These are phyloP conservation scores for Clarias laeviceps DNA, from an alignment of 2,797 vertebrate genomes.

Conservation along the genomic window DNA sequence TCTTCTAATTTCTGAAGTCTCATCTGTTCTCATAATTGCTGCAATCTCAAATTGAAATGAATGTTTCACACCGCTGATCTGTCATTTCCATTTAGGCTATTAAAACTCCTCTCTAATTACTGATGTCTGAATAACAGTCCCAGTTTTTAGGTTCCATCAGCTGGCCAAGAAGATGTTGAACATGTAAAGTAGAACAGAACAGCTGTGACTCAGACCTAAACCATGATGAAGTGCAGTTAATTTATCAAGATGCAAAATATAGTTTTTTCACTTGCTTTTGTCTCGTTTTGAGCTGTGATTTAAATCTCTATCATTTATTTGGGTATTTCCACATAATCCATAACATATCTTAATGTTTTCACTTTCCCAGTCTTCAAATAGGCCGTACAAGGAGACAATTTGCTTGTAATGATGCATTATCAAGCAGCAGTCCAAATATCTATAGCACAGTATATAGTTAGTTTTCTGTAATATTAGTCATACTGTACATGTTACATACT, in stretches of 20 bases:
- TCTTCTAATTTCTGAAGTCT: constrained; percentile 55
- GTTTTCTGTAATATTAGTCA: background rate
- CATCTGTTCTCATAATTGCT: constrained; percentile 53
- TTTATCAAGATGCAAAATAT: background rate
- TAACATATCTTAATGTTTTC: background rate
- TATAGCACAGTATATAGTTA: background rate
- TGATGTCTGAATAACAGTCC: constrained; percentile 46
- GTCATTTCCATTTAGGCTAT: constrained; percentile 50
- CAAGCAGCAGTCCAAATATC: background rate
- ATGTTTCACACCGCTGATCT: constrained; percentile 45
- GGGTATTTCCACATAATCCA: background rate
- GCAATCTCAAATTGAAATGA: constrained; percentile 56
- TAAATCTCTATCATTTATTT: background rate
- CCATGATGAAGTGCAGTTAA: constrained; percentile 12
- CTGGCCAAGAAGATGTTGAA: constrained; percentile 30
- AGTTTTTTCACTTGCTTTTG: constrained; percentile 12
- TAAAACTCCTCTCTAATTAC: constrained; percentile 55
- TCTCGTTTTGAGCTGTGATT: background rate
- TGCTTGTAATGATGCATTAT: background rate
- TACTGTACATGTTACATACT: background rate
- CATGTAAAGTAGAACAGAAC: constrained; percentile 31
- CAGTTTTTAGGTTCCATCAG: constrained; percentile 30
- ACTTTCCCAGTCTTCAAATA: background rate
- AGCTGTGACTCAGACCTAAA: constrained; percentile 23
- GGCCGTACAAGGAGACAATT: background rate